Evolutionary conservation across 2,797 vertebrate genomes (phyloP).

Genomic region (Sparus aurata): DNA sequence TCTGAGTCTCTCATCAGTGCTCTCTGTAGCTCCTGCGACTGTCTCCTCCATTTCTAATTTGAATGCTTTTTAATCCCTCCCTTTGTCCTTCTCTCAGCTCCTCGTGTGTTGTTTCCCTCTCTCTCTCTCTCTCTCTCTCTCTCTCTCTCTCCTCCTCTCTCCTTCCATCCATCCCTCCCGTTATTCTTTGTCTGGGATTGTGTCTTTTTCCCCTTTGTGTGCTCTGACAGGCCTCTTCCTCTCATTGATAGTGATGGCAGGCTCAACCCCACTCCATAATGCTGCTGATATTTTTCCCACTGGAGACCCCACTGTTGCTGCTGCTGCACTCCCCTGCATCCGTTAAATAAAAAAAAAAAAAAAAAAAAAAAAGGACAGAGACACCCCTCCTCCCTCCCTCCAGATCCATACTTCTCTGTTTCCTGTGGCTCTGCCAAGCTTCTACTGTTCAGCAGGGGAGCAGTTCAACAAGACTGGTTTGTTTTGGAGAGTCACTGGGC

Average conservation of each 20-base stretch:
- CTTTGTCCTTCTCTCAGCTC: constrained; percentile 57
- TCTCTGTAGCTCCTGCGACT: constrained; percentile 48
- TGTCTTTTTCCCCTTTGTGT: constrained; percentile 80
- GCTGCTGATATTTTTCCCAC: constrained; percentile 82
- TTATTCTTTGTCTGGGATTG: constrained; percentile 66
- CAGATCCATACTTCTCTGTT: constrained; percentile 73
- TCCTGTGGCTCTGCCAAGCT: constrained; percentile 83
- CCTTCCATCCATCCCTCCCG: constrained; percentile 54
- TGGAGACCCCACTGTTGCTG: constrained; percentile 80
- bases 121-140: constrained; percentile 30
- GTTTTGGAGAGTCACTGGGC: constrained; percentile 81
- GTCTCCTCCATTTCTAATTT: constrained; percentile 66
- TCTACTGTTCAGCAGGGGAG: constrained; percentile 75
- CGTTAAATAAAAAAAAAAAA: constrained; percentile 9
- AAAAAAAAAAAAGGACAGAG: constrained; percentile 61
- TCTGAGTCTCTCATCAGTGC: constrained; percentile 62
- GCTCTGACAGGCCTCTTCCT: constrained; percentile 82
- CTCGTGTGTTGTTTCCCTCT: constrained; percentile 45
- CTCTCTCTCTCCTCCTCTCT: constrained; percentile 28
- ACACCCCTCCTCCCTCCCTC: constrained; percentile 42
- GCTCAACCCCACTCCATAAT: constrained; percentile 80
- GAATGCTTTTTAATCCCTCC: constrained; percentile 62
- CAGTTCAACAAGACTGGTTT: constrained; percentile 81
- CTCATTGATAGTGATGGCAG: constrained; percentile 84
- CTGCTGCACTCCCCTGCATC: constrained; percentile 64